A percentile compares a stretch with the other conserved stretches of the same genome.
Conservation (phyloP, 2,797 vertebrate genomes). For the Sparidentex hasta region DNA sequence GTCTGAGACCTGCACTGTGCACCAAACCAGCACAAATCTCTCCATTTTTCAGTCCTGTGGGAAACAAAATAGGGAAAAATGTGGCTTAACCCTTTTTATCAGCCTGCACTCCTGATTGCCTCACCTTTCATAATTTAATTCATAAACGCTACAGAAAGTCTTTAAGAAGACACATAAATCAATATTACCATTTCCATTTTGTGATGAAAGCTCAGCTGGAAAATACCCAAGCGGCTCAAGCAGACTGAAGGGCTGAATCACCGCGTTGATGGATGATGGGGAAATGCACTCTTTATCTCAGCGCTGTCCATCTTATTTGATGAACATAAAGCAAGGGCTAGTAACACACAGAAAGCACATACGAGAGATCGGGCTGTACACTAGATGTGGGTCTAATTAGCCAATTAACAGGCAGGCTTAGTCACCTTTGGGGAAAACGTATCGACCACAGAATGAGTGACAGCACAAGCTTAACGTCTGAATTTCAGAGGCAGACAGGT, state of each 20-base stretch:
- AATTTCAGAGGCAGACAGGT: conserved; percentile 17
- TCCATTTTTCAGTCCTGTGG: conserved; percentile 39
- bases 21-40: conserved; percentile 36
- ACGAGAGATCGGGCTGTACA: conserved; percentile 7
- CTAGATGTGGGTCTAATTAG: conserved; percentile 26
- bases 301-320: conserved; percentile 37
- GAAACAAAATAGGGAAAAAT: conserved; percentile 45
- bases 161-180: conserved; percentile 60
- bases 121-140: conserved; percentile 54
- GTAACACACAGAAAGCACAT: background rate
- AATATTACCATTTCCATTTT: conserved; percentile 61
- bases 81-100: conserved; percentile 26
- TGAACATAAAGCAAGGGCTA: conserved; percentile 26
- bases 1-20: conserved; percentile 47
- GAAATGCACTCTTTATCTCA: conserved; percentile 55
- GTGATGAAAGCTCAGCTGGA: conserved; percentile 50
- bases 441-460: conserved; percentile 25
- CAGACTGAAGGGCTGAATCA: conserved; percentile 34
- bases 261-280: conserved; percentile 51
- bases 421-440: conserved; percentile 18
- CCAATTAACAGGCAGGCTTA: conserved; percentile 31
- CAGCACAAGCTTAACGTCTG: background rate
- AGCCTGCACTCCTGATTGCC: conserved; percentile 15
- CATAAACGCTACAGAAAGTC: conserved; percentile 47
- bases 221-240: conserved; percentile 38